Base-by-base conservation (phyloP, 1,140 invertebrate genomes). In the Cydia strobilella region DNA sequence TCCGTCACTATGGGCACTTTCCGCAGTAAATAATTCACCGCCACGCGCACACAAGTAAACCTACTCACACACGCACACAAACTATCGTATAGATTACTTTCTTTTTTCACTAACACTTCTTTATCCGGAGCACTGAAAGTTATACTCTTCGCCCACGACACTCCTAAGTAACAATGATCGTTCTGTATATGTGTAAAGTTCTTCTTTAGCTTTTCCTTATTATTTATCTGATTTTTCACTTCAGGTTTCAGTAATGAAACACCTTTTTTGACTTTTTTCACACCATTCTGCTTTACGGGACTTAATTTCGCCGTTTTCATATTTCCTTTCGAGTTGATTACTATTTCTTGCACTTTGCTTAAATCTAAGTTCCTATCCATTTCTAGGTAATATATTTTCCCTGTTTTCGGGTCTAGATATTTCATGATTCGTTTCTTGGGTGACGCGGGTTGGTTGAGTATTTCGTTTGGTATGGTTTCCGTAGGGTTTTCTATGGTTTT, bases 321-420 rank as follows among this genome's bases (percentile, higher is more conserved):
- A 15, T 88, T 83, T 7, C 73, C 76, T 59, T 77, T 71, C 0
- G 73, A 71, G n/a, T 90, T 90, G 31, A 93, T 90, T 0, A 91
- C 84, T 12, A 92, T 90, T 77, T 92, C 90, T 74, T 90, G 87
- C 2, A 90, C 87, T 76, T 84, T 90, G 13, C 78, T 88, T 5
- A 92, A 31, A 63, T 91, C 90, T 75, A 92, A 62, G 1, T 82
- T 80, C 66, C 87, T 80, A 35, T 93, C 90, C 85, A 93, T 86
- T 85, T 93, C 90, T 77, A 93, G 74, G 76, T 91, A 93, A 63
- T 91, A 91, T 74, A 93, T 90, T 75, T 91, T 93, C 2, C 90
- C 86, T 23, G 91, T 91, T 0, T 78, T 85, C 0, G 88, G 87
- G 54, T 93, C 91, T 65, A 93, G 85, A 65, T 91, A 93, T 78